Conservation (phyloP, 2,113 vertebrate genomes). For the Cinclus cinclus region DNA sequence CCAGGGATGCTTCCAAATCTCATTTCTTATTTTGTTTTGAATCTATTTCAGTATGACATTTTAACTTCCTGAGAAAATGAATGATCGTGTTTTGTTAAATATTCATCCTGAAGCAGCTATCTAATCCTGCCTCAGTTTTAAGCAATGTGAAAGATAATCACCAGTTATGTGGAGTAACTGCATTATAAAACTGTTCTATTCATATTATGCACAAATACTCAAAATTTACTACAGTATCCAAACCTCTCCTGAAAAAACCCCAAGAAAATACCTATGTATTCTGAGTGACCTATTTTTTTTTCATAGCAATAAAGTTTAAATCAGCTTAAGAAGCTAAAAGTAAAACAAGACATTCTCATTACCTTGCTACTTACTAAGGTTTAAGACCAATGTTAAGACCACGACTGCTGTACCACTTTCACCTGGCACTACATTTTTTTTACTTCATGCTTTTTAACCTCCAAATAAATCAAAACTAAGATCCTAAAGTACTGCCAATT, state of each 20-base stretch:
- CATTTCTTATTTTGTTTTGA: background rate
- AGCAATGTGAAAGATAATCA: background rate
- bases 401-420: rapidly evolving
- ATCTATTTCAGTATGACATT: background rate
- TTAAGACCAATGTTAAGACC: background rate
- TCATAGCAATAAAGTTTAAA: background rate
- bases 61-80: background rate
- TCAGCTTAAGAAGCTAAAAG: background rate
- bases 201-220: background rate
- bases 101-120: background rate
- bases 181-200: background rate
- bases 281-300: background rate
- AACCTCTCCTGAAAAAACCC: background rate
- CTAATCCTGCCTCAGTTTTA: background rate
- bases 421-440: background rate
- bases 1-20: background rate
- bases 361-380: background rate
- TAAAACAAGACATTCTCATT: background rate
- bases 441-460: background rate
- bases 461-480: background rate
- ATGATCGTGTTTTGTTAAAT: background rate
- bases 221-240: background rate
- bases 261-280: background rate
- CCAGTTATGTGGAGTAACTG: background rate
- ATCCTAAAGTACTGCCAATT: background rate